Percentiles rank a stretch among this genome's conserved stretches.
Evolutionary conservation across 2,113 vertebrate genomes (phyloP).

Genomic region (Struthio camelus): DNA sequence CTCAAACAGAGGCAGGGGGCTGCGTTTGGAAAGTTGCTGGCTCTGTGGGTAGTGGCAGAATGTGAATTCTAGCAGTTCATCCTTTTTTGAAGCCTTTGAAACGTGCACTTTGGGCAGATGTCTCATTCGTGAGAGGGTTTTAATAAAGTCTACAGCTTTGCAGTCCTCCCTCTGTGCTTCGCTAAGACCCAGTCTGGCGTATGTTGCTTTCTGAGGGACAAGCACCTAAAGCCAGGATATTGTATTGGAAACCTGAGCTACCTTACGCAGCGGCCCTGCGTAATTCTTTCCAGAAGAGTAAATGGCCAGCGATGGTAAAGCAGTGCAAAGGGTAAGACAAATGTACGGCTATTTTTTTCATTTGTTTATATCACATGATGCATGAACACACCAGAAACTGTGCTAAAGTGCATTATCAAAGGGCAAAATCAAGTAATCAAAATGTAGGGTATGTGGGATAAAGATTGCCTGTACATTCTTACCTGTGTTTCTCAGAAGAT

Average conservation of each 20-base stretch:
- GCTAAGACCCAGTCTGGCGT: background rate
- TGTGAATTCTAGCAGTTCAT: background rate
- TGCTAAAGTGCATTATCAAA: background rate
- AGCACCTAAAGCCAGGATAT: slow-evolving; percentile 40
- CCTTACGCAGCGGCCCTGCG: background rate
- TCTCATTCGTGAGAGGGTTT: background rate
- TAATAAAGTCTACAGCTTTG: background rate
- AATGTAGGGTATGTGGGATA: background rate
- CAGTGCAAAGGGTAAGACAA: background rate
- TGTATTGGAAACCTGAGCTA: slow-evolving; percentile 54
- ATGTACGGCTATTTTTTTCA: background rate
- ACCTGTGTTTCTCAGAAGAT: background rate
- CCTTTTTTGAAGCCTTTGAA: background rate
- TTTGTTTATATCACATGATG: background rate
- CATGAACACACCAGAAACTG: background rate
- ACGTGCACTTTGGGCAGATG: background rate
- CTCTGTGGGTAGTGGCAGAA: background rate
- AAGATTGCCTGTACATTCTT: background rate
- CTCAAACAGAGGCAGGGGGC: accelerated
- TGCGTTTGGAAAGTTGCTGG: background rate
- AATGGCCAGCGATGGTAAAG: background rate
- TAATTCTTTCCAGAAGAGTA: slow-evolving; percentile 60
- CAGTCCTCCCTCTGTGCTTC: background rate
- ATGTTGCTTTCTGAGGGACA: slow-evolving; percentile 3
- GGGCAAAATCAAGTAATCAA: background rate